Base-by-base conservation (phyloP, 2,888 invertebrate genomes). In the Teinopalpus imperialis region DNA sequence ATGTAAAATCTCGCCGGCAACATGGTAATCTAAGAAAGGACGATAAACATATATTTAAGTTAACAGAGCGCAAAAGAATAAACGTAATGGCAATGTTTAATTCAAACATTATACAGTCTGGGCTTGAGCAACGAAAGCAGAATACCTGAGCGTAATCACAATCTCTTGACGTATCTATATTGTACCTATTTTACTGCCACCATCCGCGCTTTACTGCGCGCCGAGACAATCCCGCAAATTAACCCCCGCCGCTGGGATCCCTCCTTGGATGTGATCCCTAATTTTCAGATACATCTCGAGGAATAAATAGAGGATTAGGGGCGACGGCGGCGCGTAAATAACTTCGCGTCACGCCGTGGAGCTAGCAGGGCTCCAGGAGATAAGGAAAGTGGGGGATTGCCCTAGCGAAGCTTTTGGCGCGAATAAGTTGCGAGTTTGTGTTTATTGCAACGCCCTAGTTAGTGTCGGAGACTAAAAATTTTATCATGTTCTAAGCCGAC, bases 281-380 rank as follows among this genome's bases (percentile, higher is more conserved):
- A 87, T 88, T 88, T 87, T 83, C 85, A 85, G 86, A 88, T 87
- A 87, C 83, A 85, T 87, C 82, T 81, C 79, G 62, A 70, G 71
- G 83, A 82, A 87, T 86, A 87, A 87, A 87, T 86, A 87, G 87
- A 76, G 82, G 87, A 85, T 88, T 87, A 86, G 74, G 82, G 81
- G 75, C 64, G 78, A 74, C 74, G 80, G 69, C 69, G 71, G 68
- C 71, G 80, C 85, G 86, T 88, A 87, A 87, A 88, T 87, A 88
- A 83, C 77, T 66, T 69, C 68, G 77, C 80, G 83, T 81, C 83
- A 81, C 75, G 77, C 63, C 68, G 60, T 58, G 54, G 53, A 59
- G 74, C 69, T 59, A 66, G 64, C 66, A 69, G 73, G 72, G 62
- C 56, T 63, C 59, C 67, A 66, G 59, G 68, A 77, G 86, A 85